Conservation (phyloP, 2,888 invertebrate genomes). For the Invenusta paracnida region DNA sequence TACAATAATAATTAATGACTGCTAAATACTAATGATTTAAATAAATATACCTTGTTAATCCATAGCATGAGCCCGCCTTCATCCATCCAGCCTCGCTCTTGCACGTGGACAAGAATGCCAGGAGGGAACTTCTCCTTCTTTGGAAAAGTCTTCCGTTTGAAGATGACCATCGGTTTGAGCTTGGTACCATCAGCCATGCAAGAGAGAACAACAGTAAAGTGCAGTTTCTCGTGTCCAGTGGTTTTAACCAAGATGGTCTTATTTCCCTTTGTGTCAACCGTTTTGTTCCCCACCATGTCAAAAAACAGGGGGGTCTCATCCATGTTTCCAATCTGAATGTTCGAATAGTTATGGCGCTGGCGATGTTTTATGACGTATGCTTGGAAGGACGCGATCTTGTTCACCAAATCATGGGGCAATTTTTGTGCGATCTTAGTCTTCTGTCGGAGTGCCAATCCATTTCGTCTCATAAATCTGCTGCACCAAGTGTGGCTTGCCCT, state of each 20-base stretch:
- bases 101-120: constrained; percentile 14
- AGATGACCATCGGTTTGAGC: not conserved
- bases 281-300: not conserved
- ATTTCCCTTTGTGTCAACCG: not conserved
- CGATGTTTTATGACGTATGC: constrained; percentile 3
- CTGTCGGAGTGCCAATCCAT: not conserved
- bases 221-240: not conserved
- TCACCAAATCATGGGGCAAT: not conserved
- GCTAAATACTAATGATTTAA: too few relatives aligned
- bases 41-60: constrained; percentile 24
- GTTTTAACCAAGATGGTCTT: not conserved
- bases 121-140: constrained; percentile 21
- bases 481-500: not conserved
- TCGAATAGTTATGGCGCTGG: not conserved
- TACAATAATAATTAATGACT: not conserved
- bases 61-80: constrained; percentile 30
- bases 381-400: constrained; percentile 28
- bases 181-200: not conserved
- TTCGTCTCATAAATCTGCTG: constrained; percentile 1
- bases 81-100: constrained; percentile 29
- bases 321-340: constrained; percentile 8
- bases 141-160: not conserved
- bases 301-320: not conserved
- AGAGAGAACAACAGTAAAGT: not conserved
- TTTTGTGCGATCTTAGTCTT: constrained; percentile 27